A percentile compares a stretch with the other conserved stretches of the same genome.
Evolutionary conservation across 2,797 vertebrate genomes (phyloP).

Genomic region (Manis javanica): DNA sequence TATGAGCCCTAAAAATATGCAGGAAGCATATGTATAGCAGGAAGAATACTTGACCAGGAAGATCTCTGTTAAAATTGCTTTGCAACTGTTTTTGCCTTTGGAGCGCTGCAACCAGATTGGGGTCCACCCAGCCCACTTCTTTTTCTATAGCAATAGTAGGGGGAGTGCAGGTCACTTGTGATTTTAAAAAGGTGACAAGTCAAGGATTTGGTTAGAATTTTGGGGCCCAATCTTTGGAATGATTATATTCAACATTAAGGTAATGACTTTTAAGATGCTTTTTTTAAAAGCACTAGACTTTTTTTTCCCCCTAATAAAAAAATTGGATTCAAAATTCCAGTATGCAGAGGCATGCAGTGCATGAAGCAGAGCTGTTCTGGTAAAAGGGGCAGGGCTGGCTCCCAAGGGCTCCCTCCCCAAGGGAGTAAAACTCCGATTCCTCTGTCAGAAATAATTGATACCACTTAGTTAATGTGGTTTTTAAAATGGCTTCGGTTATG

Average conservation of each 20-base stretch:
- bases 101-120: neutral
- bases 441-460: neutral
- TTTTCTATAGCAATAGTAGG: neutral
- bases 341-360: neutral
- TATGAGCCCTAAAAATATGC: neutral
- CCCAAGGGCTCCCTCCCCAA: no score
- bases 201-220: neutral
- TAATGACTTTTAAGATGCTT: neutral
- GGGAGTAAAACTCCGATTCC: neutral
- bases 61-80: neutral
- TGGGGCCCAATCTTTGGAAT: neutral
- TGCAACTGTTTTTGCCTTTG: neutral
- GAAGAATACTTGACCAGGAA: neutral
- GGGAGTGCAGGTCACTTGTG: neutral
- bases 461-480: neutral
- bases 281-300: neutral
- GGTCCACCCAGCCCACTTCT: neutral
- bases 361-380: neutral
- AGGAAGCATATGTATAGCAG: no score
- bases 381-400: neutral
- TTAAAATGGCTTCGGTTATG: neutral
- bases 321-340: neutral
- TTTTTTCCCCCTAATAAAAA: constrained; percentile 41
- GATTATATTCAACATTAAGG: neutral
- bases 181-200: neutral